Conservation (phyloP, 1,140 invertebrate genomes). For the Ganaspis sp. region DNA sequence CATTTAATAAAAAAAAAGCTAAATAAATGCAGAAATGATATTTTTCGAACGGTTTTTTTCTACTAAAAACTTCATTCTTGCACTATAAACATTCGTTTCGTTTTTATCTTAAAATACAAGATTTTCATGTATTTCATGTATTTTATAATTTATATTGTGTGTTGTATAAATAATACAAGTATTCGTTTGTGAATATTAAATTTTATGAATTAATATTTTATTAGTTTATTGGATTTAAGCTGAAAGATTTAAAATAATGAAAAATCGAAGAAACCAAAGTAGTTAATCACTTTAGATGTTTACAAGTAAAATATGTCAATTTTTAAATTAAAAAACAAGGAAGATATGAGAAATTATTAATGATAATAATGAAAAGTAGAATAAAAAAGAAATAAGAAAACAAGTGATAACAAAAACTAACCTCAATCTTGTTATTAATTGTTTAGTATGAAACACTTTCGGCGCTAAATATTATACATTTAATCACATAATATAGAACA, state of each 20-base stretch:
- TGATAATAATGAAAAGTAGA: background rate
- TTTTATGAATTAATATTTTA: slow-evolving; percentile 36
- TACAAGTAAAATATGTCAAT: background rate
- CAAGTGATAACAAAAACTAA: background rate
- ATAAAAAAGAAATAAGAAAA: background rate
- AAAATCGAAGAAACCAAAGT: slow-evolving; percentile 18
- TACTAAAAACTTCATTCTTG: no score
- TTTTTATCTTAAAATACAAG: no score
- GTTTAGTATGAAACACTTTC: background rate
- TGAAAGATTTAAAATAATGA: background rate
- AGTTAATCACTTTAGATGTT: background rate
- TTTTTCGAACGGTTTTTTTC: no score
- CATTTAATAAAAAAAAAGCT: no score
- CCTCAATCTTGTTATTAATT: background rate
- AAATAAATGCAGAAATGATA: no score
- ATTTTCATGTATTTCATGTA: no score
- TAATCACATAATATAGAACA: slow-evolving; percentile 9
- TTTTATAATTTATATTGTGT: no score
- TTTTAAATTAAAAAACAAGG: background rate
- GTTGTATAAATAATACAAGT: no score
- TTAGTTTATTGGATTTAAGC: background rate
- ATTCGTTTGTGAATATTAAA: slow-evolving; percentile 31
- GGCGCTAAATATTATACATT: background rate
- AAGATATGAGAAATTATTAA: background rate
- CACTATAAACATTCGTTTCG: no score